Percentiles rank a stretch among this genome's conserved stretches.
Evolutionary conservation across 1,140 invertebrate genomes (phyloP).

Genomic region (Drosophila orena): DNA sequence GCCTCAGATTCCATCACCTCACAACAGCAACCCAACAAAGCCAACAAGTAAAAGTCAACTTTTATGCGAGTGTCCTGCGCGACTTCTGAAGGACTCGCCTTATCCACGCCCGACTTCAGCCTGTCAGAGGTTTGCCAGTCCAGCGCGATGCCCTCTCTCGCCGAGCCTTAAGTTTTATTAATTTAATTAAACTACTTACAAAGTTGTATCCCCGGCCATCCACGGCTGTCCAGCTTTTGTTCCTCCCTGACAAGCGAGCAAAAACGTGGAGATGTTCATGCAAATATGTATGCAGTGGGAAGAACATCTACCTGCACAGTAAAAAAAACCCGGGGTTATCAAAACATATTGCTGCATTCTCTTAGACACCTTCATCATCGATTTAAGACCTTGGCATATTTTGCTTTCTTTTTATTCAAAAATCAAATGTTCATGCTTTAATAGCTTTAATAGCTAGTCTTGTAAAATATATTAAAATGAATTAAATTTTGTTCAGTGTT

Average conservation of each 20-base stretch:
- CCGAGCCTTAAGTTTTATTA: conserved; percentile 80
- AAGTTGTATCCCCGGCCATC: conserved; percentile 74
- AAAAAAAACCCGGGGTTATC: background rate
- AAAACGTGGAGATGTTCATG: conserved; percentile 35
- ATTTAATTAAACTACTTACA: conserved; percentile 84
- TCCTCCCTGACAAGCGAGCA: conserved; percentile 43
- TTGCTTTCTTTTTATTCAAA: no score
- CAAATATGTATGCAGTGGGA: conserved; percentile 16
- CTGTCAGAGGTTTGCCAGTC: conserved; percentile 27
- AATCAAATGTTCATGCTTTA: no score
- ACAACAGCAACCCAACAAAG: background rate
- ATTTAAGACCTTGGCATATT: no score
- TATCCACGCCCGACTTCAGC: conserved; percentile 22
- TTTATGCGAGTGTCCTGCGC: conserved; percentile 73
- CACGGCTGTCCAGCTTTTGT: conserved; percentile 55
- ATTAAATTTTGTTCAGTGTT: conserved; percentile 2
- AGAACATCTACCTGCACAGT: conserved; percentile 5
- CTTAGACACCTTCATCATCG: no score
- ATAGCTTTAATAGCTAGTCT: no score
- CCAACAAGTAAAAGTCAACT: conserved; percentile 19
- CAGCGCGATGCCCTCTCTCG: conserved; percentile 31
- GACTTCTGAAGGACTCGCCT: conserved; percentile 57
- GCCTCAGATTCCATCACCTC: conserved; percentile 11
- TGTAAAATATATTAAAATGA: background rate
- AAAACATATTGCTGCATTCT: no score